Conservation (phyloP, 2,797 vertebrate genomes). For the Enteromius thamalakanensis region DNA sequence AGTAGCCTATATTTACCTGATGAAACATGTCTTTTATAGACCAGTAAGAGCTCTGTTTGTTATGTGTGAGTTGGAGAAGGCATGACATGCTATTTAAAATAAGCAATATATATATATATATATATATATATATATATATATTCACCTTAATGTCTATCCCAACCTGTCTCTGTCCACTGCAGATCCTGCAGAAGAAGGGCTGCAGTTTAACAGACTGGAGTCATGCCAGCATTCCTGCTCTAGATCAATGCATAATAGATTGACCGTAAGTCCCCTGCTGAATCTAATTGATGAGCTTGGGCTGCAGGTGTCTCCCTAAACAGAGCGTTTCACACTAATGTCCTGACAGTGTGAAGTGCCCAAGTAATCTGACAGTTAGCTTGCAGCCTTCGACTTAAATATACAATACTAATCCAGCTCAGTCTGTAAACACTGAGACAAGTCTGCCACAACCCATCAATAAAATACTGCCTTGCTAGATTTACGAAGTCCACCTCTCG, state of each 20-base stretch:
- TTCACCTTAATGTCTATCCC: neutral
- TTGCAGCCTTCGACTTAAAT: neutral
- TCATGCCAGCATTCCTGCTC: slow-evolving; percentile 57
- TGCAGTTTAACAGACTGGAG: slow-evolving; percentile 68
- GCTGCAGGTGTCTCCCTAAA: slow-evolving; percentile 59
- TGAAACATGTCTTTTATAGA: neutral
- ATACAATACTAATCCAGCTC: slow-evolving; percentile 5
- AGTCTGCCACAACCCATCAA: slow-evolving; percentile 1
- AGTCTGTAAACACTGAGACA: slow-evolving; percentile 26
- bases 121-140: too few species aligned
- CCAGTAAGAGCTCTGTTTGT: too few species aligned
- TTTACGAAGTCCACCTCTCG: neutral
- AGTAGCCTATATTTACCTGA: neutral
- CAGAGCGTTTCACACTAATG: slow-evolving; percentile 40
- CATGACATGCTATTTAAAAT: too few species aligned
- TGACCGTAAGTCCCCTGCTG: slow-evolving; percentile 62
- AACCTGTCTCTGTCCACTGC: neutral
- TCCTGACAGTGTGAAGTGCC: slow-evolving; percentile 10
- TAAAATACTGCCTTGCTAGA: neutral
- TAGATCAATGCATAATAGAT: slow-evolving; percentile 75
- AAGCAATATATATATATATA: too few species aligned
- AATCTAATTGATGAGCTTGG: slow-evolving; percentile 66
- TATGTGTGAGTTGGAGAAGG: too few species aligned
- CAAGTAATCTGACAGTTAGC: neutral
- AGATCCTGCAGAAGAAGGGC: slow-evolving; percentile 43